phyloP scores from a whole-genome alignment of 2,797 vertebrate species.

The Molossus molossus region DNA sequence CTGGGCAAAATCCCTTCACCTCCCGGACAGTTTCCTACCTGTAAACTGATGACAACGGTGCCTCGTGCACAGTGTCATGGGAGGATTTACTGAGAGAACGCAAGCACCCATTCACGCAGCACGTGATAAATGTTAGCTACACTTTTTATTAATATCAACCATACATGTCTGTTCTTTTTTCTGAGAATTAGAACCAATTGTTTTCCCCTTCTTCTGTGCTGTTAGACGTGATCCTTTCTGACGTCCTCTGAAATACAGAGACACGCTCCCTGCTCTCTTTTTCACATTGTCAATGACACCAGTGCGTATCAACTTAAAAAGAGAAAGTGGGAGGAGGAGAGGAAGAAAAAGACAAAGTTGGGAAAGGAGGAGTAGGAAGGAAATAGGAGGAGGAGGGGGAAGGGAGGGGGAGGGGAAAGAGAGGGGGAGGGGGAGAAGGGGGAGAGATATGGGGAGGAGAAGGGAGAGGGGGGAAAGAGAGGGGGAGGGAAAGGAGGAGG shows the following conservation, averaged over 20 bases:
- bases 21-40: conserved; percentile 19
- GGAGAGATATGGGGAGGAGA: neutral
- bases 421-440: no score
- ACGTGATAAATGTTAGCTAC: neutral
- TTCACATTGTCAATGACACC: neutral
- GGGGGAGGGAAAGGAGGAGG: no score
- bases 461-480: no score
- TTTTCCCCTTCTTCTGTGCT: neutral
- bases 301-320: neutral
- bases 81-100: neutral
- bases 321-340: neutral
- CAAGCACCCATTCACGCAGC: conserved; percentile 35
- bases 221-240: neutral
- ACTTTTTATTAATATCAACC: neutral
- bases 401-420: neutral
- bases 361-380: neutral
- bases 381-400: neutral
- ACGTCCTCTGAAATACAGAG: neutral
- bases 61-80: conserved; percentile 1
- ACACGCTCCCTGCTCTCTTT: neutral
- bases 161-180: neutral
- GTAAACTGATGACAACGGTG: conserved; percentile 49
- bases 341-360: neutral
- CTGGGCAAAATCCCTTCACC: conserved; percentile 54
- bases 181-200: neutral